Conservation (phyloP, 2,888 invertebrate species). For the Eledone cirrhosa region DNA sequence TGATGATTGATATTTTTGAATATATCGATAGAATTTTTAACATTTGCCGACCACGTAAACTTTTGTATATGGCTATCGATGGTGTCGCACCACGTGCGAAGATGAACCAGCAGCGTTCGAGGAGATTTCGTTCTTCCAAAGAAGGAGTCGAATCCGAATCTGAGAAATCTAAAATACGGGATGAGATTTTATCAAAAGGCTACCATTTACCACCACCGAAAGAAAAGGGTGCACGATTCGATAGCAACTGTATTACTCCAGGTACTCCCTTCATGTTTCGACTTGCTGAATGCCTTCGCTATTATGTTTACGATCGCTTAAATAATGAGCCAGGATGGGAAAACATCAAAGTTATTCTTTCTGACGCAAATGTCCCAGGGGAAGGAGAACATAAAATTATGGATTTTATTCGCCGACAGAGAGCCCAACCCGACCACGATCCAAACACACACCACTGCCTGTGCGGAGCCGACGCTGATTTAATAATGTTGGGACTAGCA, state of each 20-base stretch:
- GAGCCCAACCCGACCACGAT: conserved; percentile 93
- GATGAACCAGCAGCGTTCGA: conserved; percentile 99
- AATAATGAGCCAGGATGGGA: conserved; percentile 96
- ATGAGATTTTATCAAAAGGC: conserved; percentile 62
- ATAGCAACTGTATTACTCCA: conserved; percentile 99
- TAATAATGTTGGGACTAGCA: conserved; percentile 77
- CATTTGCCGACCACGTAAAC: conserved; percentile 86
- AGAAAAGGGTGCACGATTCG: conserved; percentile 91
- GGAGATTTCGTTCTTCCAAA: conserved; percentile 95
- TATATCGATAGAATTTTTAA: conserved; percentile 95
- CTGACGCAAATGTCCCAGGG: conserved; percentile 89
- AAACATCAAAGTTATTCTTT: conserved; percentile 89
- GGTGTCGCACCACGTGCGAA: conserved; percentile 98
- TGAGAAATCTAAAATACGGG: conserved; percentile 76
- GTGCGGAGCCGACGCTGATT: conserved; percentile 87
- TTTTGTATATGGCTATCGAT: conserved; percentile 99
- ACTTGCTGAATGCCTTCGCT: conserved; percentile 78
- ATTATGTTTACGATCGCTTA: conserved; percentile 87
- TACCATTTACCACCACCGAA: conserved; percentile 74
- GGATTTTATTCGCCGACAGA: conserved; percentile 96
- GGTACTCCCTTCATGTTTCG: conserved; percentile 98
- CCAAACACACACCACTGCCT: conserved; percentile 97
- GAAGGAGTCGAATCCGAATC: conserved; percentile 75
- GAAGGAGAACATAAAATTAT: conserved; percentile 97
- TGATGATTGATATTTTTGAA: conserved; percentile 99